phyloP scores from a whole-genome alignment of 1,140 invertebrate genomes.

The Elysia chlorotica region DNA sequence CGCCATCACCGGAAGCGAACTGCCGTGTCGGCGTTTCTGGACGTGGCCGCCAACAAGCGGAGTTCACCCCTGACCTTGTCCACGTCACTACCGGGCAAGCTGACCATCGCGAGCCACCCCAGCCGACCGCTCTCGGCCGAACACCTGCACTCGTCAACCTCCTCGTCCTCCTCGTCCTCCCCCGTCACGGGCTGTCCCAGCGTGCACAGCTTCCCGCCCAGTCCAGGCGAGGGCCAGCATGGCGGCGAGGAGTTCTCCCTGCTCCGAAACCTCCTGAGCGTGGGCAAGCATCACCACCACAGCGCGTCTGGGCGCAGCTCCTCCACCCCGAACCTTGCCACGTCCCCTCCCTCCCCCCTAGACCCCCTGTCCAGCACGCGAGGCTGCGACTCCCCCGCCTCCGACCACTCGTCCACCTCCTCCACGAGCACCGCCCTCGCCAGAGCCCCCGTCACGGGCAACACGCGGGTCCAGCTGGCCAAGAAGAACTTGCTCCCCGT shows the following conservation, averaged over 20 bases:
- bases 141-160: constrained; percentile 13
- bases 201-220: constrained; percentile 29
- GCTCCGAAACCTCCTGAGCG: constrained; percentile 33
- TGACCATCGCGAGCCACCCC: not conserved
- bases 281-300: constrained; percentile 24
- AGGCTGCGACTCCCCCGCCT: constrained; percentile 12
- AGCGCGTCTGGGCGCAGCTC: constrained; percentile 2
- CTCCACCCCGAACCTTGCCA: constrained; percentile 13
- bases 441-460: constrained; percentile 26
- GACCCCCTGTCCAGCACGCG: constrained; percentile 21
- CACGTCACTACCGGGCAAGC: constrained; percentile 18
- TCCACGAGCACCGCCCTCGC: constrained; percentile 17
- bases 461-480: constrained; percentile 51
- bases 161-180: constrained; percentile 17
- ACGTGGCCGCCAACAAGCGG: constrained; percentile 8
- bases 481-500: constrained; percentile 61
- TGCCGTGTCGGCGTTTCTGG: constrained; percentile 15
- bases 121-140: constrained; percentile 5
- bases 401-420: constrained; percentile 21
- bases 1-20: constrained; percentile 13
- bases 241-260: constrained; percentile 30
- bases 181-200: constrained; percentile 8
- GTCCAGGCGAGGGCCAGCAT: constrained; percentile 24
- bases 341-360: constrained; percentile 15
- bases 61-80: constrained; percentile 4